phyloP scores from a whole-genome alignment of 2,888 invertebrate species.

The Hyposoter didymator region DNA sequence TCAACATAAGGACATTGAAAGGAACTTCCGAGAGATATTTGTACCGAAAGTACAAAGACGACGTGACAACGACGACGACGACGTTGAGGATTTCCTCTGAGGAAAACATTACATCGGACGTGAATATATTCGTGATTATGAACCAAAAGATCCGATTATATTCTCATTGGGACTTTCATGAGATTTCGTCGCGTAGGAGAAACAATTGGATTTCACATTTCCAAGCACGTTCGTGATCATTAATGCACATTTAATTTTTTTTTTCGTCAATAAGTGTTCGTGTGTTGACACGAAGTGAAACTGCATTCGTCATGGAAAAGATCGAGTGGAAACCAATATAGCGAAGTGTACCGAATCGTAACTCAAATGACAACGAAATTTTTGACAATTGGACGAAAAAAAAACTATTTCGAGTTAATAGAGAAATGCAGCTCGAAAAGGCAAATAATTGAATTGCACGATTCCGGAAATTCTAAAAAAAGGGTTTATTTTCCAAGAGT shows the following conservation, averaged over 20 bases:
- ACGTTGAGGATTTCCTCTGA: background rate
- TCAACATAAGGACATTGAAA: conserved; percentile 12
- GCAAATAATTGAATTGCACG: background rate
- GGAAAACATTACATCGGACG: background rate
- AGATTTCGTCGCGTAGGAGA: background rate
- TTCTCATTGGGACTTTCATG: background rate
- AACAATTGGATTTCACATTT: background rate
- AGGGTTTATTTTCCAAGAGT: background rate
- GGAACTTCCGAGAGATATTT: conserved; percentile 25
- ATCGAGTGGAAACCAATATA: background rate
- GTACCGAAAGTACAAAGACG: conserved; percentile 14
- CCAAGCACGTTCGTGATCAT: background rate
- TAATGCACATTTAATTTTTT: background rate
- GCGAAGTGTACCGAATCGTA: background rate
- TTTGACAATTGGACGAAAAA: background rate
- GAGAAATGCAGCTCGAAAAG: background rate
- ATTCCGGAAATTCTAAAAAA: background rate
- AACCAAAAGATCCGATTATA: background rate
- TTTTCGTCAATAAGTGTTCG: background rate
- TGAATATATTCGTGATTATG: background rate
- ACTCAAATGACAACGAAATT: background rate
- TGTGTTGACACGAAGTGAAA: background rate
- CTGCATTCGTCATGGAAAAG: background rate
- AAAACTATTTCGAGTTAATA: background rate
- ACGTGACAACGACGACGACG: conserved; percentile 7